Evolutionary conservation across 2,113 vertebrate genomes (phyloP).

Genomic region (Tapirus terrestris): DNA sequence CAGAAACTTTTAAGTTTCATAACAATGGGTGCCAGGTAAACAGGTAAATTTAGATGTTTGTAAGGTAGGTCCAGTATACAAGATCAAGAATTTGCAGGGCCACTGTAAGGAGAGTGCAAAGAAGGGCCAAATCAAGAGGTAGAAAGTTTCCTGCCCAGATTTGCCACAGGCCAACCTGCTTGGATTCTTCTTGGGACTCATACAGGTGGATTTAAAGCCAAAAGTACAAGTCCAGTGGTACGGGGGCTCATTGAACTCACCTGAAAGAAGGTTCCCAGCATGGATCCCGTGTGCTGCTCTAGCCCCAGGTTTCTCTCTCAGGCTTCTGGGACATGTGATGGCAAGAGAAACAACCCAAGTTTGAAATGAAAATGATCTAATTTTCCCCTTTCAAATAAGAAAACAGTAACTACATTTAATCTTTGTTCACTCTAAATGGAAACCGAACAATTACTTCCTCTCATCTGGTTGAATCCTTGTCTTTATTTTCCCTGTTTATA

Average conservation of each 20-base stretch:
- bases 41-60: neutral
- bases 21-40: neutral
- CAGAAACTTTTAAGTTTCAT: neutral
- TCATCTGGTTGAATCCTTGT: neutral
- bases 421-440: neutral
- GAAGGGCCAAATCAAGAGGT: neutral
- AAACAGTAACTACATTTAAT: neutral
- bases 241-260: neutral
- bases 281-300: neutral
- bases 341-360: neutral
- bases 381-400: conserved; percentile 27
- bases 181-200: neutral
- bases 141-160: neutral
- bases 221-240: neutral
- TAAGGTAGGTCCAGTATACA: neutral
- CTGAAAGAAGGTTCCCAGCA: neutral
- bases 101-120: neutral
- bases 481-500: neutral
- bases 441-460: neutral
- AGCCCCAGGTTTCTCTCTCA: neutral
- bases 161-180: neutral
- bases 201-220: neutral
- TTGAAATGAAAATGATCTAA: conserved; percentile 23
- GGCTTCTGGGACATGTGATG: neutral
- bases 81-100: neutral